Evolutionary conservation across 2,113 vertebrate species (phyloP), one percentile per base, ranked within the genome.

Genomic region (Scatophagus argus): DNA sequence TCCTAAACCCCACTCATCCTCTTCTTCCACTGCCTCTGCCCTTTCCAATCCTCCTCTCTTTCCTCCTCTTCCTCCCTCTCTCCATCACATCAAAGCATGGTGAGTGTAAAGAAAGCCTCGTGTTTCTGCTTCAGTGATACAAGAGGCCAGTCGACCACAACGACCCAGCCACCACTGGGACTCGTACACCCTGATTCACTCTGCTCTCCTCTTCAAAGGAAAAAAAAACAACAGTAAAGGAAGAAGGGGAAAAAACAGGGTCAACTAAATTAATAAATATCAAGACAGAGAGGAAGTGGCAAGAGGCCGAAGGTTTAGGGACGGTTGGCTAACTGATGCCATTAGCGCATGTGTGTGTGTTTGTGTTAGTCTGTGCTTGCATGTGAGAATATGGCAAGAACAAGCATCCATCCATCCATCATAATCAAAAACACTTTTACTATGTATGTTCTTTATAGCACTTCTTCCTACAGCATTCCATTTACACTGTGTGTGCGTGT

Each of bases 241-340:
- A 8, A 10, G 5, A 27, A 43, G 63, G 9, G 21, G 31, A 27
- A 39, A 78, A 84, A 91, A 87, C 39, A 63, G 55, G 73, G 74
- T 62, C 61, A 74, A 69, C 46, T 88, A 81, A 88, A 90, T 86
- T 60, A 87, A 85, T 87, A 84, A 90, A 83, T n/a, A 77, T n/a
- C 38, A 3, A 82, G 63, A 71, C 62, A 61, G 58, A 77, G 43
- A 56, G 66, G 12, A 51, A 56, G 34, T 69, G 59, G 29, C 49
- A 67, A 63, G 63, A 59, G 63, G 23, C 27, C 3, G 25, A 65
- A 55, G 54, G 61, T 83, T 82, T 70, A 66, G 51, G 13, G 29
- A 78, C 23, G 54, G 71, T n/a, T 16, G 39, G 46, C 32, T 76
- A 60, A 79, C 51, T 29, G 69, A 70, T 76, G 82, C 73, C 59